Percentiles rank a stretch among this genome's conserved stretches.
Conservation (phyloP, 2,113 vertebrate genomes). For the Otolemur garnettii region DNA sequence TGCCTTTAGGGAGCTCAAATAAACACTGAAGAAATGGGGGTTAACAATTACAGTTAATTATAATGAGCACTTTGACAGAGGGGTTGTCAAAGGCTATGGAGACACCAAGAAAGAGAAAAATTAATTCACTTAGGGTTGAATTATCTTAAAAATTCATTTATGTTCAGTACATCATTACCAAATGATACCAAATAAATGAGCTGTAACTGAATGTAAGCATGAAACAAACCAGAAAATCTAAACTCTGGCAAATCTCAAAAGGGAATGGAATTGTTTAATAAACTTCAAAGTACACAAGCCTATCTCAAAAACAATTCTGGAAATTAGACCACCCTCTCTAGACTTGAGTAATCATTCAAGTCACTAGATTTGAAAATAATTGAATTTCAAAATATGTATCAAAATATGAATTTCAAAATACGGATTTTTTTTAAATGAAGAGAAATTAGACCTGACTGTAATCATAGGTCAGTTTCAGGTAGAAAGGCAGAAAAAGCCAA, state of each 20-base stretch:
- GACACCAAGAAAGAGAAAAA: background rate
- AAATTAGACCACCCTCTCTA: background rate
- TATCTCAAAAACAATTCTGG: background rate
- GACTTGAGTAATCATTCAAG: background rate
- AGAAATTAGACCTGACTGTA: background rate
- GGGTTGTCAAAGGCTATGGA: background rate
- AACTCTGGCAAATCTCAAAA: conserved; percentile 24
- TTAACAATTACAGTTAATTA: background rate
- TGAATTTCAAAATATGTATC: background rate
- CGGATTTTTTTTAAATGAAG: background rate
- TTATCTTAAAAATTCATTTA: conserved; percentile 42
- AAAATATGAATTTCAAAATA: background rate
- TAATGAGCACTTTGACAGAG: background rate
- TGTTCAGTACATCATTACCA: background rate
- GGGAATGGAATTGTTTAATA: conserved; percentile 17
- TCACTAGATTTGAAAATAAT: background rate
- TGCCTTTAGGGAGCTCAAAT: background rate
- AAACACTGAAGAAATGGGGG: background rate
- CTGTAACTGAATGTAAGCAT: conserved; percentile 15
- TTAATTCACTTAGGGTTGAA: background rate
- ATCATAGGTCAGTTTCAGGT: background rate
- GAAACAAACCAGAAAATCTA: conserved; percentile 57
- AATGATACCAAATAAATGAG: background rate
- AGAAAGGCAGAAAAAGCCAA: background rate
- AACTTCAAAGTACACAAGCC: background rate